These are phyloP conservation scores for Ataeniobius toweri DNA, from an alignment of 2,797 vertebrate species.

Conservation along the genomic window DNA sequence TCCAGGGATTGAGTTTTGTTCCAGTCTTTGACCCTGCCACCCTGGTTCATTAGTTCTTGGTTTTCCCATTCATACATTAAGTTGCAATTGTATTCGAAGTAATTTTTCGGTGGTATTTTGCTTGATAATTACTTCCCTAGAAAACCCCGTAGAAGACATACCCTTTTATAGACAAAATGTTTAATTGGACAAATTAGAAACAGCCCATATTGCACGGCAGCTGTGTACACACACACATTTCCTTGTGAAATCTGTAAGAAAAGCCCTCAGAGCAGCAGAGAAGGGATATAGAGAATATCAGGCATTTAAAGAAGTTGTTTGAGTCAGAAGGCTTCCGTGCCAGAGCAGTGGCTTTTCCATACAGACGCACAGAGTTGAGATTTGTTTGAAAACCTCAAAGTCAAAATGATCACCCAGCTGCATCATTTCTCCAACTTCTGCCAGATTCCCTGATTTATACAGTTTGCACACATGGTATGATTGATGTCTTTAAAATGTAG, in stretches of 20 bases:
- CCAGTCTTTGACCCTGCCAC: conserved; percentile 38
- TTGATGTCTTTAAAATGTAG: conserved; percentile 7
- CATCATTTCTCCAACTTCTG: conserved; percentile 57
- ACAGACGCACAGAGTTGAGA: conserved; percentile 67
- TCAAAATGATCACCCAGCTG: conserved; percentile 47
- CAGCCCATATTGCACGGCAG: conserved; percentile 75
- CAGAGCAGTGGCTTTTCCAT: conserved; percentile 68
- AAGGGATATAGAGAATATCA: conserved; percentile 62
- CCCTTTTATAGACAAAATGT: conserved; percentile 81
- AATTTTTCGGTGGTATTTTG: conserved; percentile 73
- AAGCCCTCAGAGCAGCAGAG: conserved; percentile 70
- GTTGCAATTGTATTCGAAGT: conserved; percentile 64
- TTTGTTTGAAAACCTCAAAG: conserved; percentile 62
- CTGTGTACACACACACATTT: conserved; percentile 83
- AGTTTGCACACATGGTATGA: conserved; percentile 41
- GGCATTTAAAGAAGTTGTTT: conserved; percentile 46
- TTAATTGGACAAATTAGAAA: conserved; percentile 82
- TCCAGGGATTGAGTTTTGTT: conserved; percentile 49
- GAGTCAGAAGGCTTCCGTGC: conserved; percentile 59
- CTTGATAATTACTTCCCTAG: conserved; percentile 80
- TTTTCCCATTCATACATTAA: conserved; percentile 54
- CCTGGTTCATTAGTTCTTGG: conserved; percentile 41
- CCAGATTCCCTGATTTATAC: conserved; percentile 24
- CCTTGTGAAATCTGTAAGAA: conserved; percentile 70
- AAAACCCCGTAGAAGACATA: conserved; percentile 77